Evolutionary conservation across 2,888 invertebrate genomes (phyloP).

Genomic region (Melanostoma scalare): DNA sequence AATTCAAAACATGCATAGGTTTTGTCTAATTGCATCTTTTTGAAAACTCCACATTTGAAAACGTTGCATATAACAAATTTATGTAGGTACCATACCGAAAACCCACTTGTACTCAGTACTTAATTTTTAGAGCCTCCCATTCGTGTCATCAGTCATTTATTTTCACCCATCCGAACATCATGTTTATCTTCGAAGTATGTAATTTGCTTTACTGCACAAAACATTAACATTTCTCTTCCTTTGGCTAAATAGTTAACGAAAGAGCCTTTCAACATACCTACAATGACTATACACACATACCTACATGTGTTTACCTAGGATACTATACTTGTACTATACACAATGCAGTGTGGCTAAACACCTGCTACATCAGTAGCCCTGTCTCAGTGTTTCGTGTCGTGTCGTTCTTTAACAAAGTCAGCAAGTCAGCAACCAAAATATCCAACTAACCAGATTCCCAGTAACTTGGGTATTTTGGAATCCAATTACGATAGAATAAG

Average conservation of each 20-base stretch:
- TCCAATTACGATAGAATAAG: slow-evolving; percentile 39
- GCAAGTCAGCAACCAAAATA: slow-evolving; percentile 58
- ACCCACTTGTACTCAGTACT: background rate
- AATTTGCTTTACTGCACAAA: slow-evolving; percentile 50
- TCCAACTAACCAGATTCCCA: slow-evolving; percentile 49
- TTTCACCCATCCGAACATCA: slow-evolving; percentile 35
- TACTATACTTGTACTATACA: background rate
- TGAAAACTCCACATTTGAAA: too few species aligned
- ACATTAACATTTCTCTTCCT: slow-evolving; percentile 45
- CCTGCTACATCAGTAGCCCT: slow-evolving; percentile 39
- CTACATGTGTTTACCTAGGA: background rate
- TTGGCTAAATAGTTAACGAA: slow-evolving; percentile 57
- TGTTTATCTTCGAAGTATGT: slow-evolving; percentile 47
- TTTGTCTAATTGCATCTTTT: too few species aligned
- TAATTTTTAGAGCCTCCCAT: background rate
- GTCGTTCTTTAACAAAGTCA: slow-evolving; percentile 39
- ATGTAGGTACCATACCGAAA: background rate
- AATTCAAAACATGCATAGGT: too few species aligned
- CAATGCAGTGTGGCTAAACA: slow-evolving; percentile 52
- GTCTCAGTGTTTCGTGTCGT: slow-evolving; percentile 5
- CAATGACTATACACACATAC: background rate
- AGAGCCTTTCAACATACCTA: slow-evolving; percentile 42
- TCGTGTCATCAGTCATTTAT: slow-evolving; percentile 34
- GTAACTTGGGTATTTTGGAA: slow-evolving; percentile 49
- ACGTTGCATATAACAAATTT: too few species aligned